Conservation (phyloP, 2,797 vertebrate species). For the Clarias laeviceps region DNA sequence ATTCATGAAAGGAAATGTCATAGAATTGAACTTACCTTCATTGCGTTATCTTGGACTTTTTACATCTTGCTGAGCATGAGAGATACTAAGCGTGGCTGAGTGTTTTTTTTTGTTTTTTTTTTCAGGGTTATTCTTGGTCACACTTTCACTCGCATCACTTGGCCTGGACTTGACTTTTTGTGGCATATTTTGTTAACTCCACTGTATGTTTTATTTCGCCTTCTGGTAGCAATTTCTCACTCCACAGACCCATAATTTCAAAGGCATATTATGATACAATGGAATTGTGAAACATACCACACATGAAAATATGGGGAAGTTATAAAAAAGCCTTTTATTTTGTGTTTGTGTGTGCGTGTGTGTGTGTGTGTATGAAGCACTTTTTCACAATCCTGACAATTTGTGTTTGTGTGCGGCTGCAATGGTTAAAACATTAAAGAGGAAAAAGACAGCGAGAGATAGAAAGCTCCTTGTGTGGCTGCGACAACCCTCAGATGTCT, state of each 20-base stretch:
- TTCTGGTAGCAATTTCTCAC: conserved; percentile 35
- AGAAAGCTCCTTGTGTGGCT: conserved; percentile 44
- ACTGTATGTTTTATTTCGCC: background rate
- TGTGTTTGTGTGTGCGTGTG: background rate
- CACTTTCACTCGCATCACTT: conserved; percentile 14
- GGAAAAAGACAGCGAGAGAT: background rate
- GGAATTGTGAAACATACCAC: conserved; percentile 22
- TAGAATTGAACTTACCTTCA: conserved; percentile 16
- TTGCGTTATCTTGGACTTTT: background rate
- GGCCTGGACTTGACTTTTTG: conserved; percentile 37
- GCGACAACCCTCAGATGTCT: conserved; percentile 60
- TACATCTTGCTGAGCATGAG: background rate
- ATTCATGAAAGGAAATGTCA: conserved; percentile 42
- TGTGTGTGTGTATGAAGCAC: conserved; percentile 21
- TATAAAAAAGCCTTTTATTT: conserved; percentile 6
- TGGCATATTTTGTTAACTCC: conserved; percentile 21
- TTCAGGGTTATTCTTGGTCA: background rate
- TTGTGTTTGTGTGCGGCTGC: conserved; percentile 32
- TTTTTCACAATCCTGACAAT: conserved; percentile 24
- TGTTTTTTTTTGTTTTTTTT: background rate
- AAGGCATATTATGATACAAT: conserved; percentile 23
- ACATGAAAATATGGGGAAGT: conserved; percentile 6
- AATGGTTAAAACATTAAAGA: conserved; percentile 32
- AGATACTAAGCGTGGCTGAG: background rate
- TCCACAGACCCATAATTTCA: conserved; percentile 24